Conservation (phyloP, 2,797 vertebrate genomes). For the Neopelma chrysocephalum region DNA sequence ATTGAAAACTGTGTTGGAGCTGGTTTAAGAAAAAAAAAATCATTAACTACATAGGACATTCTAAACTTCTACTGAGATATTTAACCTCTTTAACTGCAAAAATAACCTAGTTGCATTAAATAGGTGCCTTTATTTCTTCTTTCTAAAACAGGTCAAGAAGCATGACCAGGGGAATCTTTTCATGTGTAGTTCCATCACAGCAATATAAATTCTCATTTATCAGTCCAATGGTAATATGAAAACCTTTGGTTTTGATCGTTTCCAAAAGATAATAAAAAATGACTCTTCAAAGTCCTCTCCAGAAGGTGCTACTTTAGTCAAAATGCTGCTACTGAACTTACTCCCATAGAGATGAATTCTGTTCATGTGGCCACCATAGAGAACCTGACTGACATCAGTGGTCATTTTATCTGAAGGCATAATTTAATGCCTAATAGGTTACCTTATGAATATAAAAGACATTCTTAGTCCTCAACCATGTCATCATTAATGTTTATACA, state of each 20-base stretch:
- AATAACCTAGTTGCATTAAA: slow-evolving; percentile 44
- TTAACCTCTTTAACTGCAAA: slow-evolving; percentile 37
- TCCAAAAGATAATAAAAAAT: slow-evolving; percentile 48
- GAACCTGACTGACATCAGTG: slow-evolving; percentile 36
- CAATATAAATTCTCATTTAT: slow-evolving; percentile 46
- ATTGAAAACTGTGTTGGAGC: slow-evolving; percentile 3
- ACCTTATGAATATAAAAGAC: slow-evolving; percentile 48
- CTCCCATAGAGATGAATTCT: slow-evolving; percentile 50
- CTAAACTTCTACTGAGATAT: slow-evolving; percentile 20
- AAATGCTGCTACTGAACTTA: slow-evolving; percentile 29
- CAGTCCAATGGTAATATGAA: neutral
- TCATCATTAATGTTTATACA: slow-evolving; percentile 57
- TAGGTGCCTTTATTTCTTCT: slow-evolving; percentile 12
- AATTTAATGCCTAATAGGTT: slow-evolving; percentile 44
- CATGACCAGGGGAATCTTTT: slow-evolving; percentile 36
- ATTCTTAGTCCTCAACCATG: neutral
- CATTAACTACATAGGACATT: neutral
- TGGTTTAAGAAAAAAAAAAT: slow-evolving; percentile 14
- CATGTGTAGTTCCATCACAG: slow-evolving; percentile 44
- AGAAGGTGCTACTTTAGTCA: slow-evolving; percentile 51
- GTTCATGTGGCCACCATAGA: slow-evolving; percentile 7
- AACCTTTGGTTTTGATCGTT: slow-evolving; percentile 49
- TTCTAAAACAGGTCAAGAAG: slow-evolving; percentile 52
- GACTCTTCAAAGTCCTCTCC: slow-evolving; percentile 50
- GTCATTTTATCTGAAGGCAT: slow-evolving; percentile 48